phyloP scores from a whole-genome alignment of 2,888 invertebrate genomes.

The Leptothorax acervorum region DNA sequence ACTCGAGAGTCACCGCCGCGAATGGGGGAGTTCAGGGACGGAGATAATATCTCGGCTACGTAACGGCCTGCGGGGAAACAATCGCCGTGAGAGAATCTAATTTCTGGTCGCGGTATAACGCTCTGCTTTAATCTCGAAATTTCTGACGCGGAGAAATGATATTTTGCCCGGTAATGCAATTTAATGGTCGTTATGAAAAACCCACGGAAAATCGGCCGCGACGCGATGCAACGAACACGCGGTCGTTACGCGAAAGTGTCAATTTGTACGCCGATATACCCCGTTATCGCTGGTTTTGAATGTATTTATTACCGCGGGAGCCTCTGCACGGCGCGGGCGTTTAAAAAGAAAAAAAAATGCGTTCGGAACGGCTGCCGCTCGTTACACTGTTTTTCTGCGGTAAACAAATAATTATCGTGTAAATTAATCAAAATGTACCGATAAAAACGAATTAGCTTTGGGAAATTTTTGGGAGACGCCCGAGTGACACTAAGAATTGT shows the following conservation, averaged over 20 bases:
- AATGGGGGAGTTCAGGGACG: conserved; percentile 44
- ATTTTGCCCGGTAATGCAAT: conserved; percentile 56
- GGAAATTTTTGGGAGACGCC: not conserved
- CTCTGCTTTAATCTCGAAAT: conserved; percentile 67
- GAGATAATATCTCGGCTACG: conserved; percentile 60
- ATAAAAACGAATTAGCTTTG: not conserved
- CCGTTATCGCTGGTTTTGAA: conserved; percentile 51
- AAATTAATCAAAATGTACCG: conserved; percentile 8
- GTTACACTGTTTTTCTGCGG: too few species aligned
- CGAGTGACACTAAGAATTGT: not conserved
- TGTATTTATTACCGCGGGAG: conserved; percentile 35
- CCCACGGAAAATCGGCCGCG: conserved; percentile 44
- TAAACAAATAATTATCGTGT: conserved; percentile 12
- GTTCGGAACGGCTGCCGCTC: too few species aligned
- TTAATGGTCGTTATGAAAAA: conserved; percentile 53
- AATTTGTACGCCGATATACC: conserved; percentile 52
- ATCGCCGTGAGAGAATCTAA: conserved; percentile 63
- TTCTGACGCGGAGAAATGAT: conserved; percentile 61
- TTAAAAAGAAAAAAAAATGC: not conserved
- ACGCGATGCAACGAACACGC: conserved; percentile 47
- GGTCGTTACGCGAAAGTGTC: conserved; percentile 53
- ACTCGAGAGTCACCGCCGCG: conserved; percentile 32
- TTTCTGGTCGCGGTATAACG: conserved; percentile 54
- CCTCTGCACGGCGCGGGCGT: too few species aligned
- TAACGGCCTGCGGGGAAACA: conserved; percentile 62